These are phyloP conservation scores for Oceanodroma leucorhoa DNA, from an alignment of 2,797 vertebrate species.

Conservation along the genomic window DNA sequence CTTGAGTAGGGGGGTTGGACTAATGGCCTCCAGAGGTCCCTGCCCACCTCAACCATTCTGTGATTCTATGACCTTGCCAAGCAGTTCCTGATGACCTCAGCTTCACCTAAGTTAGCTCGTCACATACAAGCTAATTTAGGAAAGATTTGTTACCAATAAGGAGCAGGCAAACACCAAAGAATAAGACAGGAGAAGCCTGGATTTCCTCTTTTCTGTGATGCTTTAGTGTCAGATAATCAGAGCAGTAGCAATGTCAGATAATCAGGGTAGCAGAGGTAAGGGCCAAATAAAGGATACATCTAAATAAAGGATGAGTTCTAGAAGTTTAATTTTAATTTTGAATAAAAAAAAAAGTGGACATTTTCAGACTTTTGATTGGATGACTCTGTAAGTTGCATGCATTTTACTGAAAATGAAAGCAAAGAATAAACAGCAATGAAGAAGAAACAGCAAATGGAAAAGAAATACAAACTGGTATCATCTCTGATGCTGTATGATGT, in stretches of 20 bases:
- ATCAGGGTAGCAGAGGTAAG: not conserved
- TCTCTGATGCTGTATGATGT: not conserved
- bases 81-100: not conserved
- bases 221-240: not conserved
- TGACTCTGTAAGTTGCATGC: not conserved
- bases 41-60: not conserved
- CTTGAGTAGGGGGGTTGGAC: not conserved
- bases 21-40: not conserved
- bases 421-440: not conserved
- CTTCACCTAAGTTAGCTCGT: not conserved
- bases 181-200: not conserved
- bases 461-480: not conserved
- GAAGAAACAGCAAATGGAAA: not conserved
- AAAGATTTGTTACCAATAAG: not conserved
- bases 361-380: not conserved
- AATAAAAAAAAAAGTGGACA: not conserved
- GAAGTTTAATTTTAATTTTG: not conserved
- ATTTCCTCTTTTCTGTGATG: not conserved
- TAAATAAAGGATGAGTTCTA: not conserved
- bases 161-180: not conserved
- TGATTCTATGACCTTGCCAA: not conserved
- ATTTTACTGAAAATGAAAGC: not conserved
- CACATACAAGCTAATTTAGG: not conserved
- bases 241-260: no score
- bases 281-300: not conserved